phyloP scores from a whole-genome alignment of 2,113 vertebrate genomes.

The Peromyscus californicus region DNA sequence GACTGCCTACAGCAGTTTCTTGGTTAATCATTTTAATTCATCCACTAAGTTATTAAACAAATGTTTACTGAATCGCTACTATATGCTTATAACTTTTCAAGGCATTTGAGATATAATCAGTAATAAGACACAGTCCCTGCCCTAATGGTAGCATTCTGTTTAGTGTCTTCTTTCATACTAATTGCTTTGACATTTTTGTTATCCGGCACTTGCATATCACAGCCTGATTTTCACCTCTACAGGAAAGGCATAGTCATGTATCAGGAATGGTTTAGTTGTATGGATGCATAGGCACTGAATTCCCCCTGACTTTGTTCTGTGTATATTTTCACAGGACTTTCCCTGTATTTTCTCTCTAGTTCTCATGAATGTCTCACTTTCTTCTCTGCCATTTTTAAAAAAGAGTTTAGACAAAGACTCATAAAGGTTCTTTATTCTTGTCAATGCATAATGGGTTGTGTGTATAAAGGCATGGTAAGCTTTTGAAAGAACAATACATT shows the following conservation, averaged over 20 bases:
- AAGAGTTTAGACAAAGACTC: neutral
- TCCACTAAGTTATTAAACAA: constrained; percentile 61
- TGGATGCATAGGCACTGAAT: neutral
- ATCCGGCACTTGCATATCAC: constrained; percentile 32
- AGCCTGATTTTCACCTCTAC: constrained; percentile 47
- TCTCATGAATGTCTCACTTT: neutral
- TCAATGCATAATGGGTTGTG: constrained; percentile 4
- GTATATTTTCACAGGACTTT: neutral
- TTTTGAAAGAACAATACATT: constrained; percentile 58
- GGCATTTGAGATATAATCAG: constrained; percentile 25
- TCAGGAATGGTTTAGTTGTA: neutral
- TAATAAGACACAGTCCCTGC: constrained; percentile 19
- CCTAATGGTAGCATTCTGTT: constrained; percentile 4
- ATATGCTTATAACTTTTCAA: constrained; percentile 30
- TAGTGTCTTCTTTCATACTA: constrained; percentile 44
- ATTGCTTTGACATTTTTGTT: constrained; percentile 42
- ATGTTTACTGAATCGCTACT: constrained; percentile 48
- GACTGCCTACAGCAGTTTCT: constrained; percentile 34
- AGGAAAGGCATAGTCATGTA: neutral
- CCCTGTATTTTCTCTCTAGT: constrained; percentile 7
- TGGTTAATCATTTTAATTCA: constrained; percentile 55
- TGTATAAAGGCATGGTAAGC: constrained; percentile 3
- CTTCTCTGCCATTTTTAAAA: neutral
- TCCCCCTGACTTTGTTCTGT: neutral
- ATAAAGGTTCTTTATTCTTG: constrained; percentile 56